These are phyloP conservation scores for Sigmodon hispidus DNA, from an alignment of 2,113 vertebrate species.

Conservation along the genomic window DNA sequence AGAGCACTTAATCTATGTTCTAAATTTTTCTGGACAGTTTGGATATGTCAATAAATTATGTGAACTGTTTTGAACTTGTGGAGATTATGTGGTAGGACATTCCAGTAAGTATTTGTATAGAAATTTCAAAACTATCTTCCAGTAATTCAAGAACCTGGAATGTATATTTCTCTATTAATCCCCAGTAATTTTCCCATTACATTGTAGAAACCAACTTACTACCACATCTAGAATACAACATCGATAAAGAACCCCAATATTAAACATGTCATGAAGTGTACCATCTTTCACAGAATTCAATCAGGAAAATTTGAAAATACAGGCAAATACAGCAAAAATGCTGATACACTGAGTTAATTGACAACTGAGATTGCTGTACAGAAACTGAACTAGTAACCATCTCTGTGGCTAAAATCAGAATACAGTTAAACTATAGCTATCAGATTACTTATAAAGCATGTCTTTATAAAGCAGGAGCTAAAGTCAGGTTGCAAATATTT, in stretches of 20 bases:
- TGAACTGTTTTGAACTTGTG: not conserved
- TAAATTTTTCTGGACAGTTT: not conserved
- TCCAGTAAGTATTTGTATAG: not conserved
- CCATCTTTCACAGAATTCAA: not conserved
- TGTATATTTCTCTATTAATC: not conserved
- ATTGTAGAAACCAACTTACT: not conserved
- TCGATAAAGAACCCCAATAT: not conserved
- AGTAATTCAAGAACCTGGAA: not conserved
- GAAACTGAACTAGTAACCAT: not conserved
- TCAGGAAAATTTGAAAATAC: not conserved
- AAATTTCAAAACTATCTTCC: slow-evolving; percentile 2
- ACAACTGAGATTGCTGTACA: not conserved
- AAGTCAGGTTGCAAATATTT: not conserved
- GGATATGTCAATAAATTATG: not conserved
- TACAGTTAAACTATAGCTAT: not conserved
- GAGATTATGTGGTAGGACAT: not conserved
- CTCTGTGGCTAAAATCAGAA: not conserved
- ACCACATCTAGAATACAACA: not conserved
- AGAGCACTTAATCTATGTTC: not conserved
- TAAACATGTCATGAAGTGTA: not conserved
- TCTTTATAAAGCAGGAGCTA: not conserved
- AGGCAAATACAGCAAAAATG: not conserved
- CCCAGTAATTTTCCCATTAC: not conserved
- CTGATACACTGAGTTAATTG: not conserved
- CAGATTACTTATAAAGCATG: not conserved